Conservation (phyloP, 2,888 invertebrate species). For the Perithous albicinctus region DNA sequence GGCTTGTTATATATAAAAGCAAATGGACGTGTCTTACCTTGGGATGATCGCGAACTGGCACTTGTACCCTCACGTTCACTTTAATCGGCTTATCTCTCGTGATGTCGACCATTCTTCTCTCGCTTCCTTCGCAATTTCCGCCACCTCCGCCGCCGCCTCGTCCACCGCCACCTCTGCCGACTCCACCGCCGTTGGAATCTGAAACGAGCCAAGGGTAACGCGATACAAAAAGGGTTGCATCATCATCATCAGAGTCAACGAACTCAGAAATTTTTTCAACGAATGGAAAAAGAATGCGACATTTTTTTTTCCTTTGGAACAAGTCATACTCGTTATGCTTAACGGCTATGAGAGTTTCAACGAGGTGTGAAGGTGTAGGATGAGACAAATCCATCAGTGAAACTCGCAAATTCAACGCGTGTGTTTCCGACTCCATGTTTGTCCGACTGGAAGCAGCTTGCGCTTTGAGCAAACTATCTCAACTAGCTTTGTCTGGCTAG, state of each 20-base stretch:
- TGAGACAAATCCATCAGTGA: conserved; percentile 54
- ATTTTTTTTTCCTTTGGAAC: conserved; percentile 18
- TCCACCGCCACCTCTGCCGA: conserved; percentile 70
- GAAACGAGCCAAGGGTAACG: conserved; percentile 67
- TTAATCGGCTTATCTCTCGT: conserved; percentile 95
- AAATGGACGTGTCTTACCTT: conserved; percentile 87
- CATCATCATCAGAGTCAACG: conserved; percentile 53
- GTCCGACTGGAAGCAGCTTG: conserved; percentile 22
- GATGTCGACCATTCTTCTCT: conserved; percentile 93
- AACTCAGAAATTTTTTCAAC: conserved; percentile 47
- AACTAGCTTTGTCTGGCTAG: conserved; percentile 50
- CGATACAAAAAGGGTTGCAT: conserved; percentile 49
- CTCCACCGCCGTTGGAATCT: conserved; percentile 76
- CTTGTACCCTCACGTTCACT: conserved; percentile 93
- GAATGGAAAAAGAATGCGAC: neutral
- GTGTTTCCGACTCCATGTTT: conserved; percentile 3
- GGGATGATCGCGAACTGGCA: conserved; percentile 94
- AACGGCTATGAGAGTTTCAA: conserved; percentile 51
- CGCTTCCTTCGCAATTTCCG: conserved; percentile 81
- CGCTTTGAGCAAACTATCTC: conserved; percentile 53
- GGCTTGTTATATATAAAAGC: neutral
- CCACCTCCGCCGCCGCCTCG: conserved; percentile 74
- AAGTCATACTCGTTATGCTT: conserved; percentile 32
- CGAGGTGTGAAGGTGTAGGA: conserved; percentile 64
- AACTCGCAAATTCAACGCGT: conserved; percentile 48